Evolutionary conservation across 2,113 vertebrate species (phyloP).

Genomic region (Hirundichthys speculiger): DNA sequence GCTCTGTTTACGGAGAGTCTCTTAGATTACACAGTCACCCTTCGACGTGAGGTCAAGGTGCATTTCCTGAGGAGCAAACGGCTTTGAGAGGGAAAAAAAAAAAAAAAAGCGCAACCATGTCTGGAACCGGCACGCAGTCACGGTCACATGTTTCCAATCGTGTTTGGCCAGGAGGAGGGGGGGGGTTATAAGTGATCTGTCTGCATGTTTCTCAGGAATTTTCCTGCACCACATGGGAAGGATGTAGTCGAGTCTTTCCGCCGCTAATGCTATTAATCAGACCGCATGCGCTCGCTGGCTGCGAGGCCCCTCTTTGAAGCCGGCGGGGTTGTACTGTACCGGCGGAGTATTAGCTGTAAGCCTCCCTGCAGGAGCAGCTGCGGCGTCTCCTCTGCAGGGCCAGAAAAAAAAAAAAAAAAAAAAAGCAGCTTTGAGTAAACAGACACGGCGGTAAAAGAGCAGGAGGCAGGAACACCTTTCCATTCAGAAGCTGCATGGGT

Average conservation of each 20-base stretch:
- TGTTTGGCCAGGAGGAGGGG: conserved; percentile 12
- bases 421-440: conserved; percentile 56
- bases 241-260: conserved; percentile 51
- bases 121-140: conserved; percentile 43
- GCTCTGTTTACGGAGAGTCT: conserved; percentile 11
- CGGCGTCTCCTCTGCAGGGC: conserved; percentile 19
- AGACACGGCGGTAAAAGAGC: conserved; percentile 51
- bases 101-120: conserved; percentile 21
- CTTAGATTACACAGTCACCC: conserved; percentile 43
- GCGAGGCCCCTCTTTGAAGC: conserved; percentile 55
- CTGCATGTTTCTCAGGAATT: conserved; percentile 61
- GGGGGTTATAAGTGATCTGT: conserved; percentile 36
- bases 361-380: conserved; percentile 60
- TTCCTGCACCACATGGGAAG: conserved; percentile 59
- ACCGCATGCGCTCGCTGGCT: conserved; percentile 43
- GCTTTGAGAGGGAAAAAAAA: too few species aligned
- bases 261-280: conserved; percentile 70
- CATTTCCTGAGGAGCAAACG: conserved; percentile 62
- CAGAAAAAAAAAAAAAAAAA: not conserved
- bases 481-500: conserved; percentile 52
- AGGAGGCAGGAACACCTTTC: conserved; percentile 57
- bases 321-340: conserved; percentile 4
- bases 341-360: conserved; percentile 33
- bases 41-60: conserved; percentile 64
- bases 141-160: conserved; percentile 60